Conservation (phyloP, 2,797 vertebrate species). For the Borostomias antarcticus region DNA sequence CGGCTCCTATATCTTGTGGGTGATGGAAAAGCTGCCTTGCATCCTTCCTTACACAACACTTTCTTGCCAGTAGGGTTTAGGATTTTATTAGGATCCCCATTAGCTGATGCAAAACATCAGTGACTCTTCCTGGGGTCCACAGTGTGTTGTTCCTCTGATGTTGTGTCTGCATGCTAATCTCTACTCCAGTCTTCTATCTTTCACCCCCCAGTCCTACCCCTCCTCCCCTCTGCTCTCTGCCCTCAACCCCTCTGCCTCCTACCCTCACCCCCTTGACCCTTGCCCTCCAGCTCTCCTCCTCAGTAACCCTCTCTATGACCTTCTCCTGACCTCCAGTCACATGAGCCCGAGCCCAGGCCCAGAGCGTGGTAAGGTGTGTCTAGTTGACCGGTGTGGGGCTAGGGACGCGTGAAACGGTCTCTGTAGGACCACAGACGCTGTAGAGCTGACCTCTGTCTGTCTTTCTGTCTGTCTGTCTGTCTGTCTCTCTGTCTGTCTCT, state of each 20-base stretch:
- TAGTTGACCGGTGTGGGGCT: not conserved
- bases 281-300: conserved; percentile 58
- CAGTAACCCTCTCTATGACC: conserved; percentile 69
- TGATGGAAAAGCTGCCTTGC: too few species aligned
- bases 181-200: conserved; percentile 26
- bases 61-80: too few species aligned
- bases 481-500: too few species aligned
- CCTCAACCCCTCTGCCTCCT: conserved; percentile 28
- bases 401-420: not conserved
- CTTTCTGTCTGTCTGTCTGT: too few species aligned
- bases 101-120: too few species aligned
- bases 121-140: not conserved
- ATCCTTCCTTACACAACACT: not conserved
- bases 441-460: too few species aligned
- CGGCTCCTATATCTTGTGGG: too few species aligned
- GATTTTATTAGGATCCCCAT: too few species aligned
- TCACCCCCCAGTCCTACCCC: conserved; percentile 38
- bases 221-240: conserved; percentile 32
- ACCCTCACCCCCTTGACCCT: conserved; percentile 11
- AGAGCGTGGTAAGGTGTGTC: conserved; percentile 65
- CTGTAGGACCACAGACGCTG: too few species aligned
- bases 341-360: conserved; percentile 57
- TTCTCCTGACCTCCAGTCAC: conserved; percentile 68
- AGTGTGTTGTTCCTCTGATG: not conserved
- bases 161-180: conserved; percentile 24